A percentile compares a stretch with the other conserved stretches of the same genome.
phyloP scores from a whole-genome alignment of 1,140 invertebrate genomes.

The Nymphalis io region DNA sequence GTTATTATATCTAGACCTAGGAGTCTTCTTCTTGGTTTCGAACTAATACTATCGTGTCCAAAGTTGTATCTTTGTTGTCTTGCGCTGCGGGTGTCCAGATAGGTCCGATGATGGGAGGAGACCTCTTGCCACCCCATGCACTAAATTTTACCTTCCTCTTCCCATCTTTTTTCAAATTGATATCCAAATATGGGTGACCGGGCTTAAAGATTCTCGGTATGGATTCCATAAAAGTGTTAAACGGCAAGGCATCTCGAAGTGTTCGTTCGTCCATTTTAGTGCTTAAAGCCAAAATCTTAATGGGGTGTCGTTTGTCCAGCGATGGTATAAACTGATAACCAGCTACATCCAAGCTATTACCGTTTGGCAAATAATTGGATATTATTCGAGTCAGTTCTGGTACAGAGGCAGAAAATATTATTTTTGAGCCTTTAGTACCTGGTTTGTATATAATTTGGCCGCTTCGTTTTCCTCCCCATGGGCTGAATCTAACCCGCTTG shows the following conservation, averaged over 20 bases:
- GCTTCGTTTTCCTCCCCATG: conserved; percentile 72
- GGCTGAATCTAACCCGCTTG: conserved; percentile 70
- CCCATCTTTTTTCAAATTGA: conserved; percentile 68
- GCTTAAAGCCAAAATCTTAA: conserved; percentile 60
- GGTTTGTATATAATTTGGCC: conserved; percentile 70
- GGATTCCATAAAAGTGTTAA: conserved; percentile 58
- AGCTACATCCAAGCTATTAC: conserved; percentile 47
- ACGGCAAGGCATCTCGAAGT: conserved; percentile 61
- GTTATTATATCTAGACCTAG: conserved; percentile 52
- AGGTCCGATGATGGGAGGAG: conserved; percentile 71
- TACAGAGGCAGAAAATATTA: conserved; percentile 62
- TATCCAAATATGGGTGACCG: conserved; percentile 64
- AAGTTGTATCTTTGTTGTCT: conserved; percentile 55
- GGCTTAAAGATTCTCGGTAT: conserved; percentile 63
- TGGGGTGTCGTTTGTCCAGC: conserved; percentile 62
- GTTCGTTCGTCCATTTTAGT: conserved; percentile 52
- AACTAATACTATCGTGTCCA: conserved; percentile 62
- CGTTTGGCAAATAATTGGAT: conserved; percentile 59
- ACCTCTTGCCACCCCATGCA: conserved; percentile 69
- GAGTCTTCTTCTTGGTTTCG: conserved; percentile 51
- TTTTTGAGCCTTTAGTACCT: conserved; percentile 56
- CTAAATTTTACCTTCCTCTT: conserved; percentile 75
- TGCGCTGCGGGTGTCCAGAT: conserved; percentile 67
- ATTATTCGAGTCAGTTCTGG: conserved; percentile 67
- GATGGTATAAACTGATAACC: conserved; percentile 59